Evolutionary conservation across 1,140 invertebrate genomes (phyloP).

Genomic region (Zaprionus davidi): DNA sequence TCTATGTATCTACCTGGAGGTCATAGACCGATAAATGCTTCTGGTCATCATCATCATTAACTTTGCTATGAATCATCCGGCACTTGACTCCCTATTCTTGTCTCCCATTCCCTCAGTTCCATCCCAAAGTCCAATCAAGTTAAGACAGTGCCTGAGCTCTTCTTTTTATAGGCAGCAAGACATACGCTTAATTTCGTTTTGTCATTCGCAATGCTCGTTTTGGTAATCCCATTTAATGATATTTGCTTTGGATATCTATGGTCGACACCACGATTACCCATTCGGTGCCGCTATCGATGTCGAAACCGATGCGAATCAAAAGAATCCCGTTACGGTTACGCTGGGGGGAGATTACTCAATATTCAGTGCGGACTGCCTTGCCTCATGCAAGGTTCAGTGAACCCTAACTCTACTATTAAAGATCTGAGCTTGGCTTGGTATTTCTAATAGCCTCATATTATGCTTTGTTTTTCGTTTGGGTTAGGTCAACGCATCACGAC

Average conservation of each 20-base stretch:
- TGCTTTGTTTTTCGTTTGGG: slow-evolving; percentile 71
- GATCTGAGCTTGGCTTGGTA: neutral
- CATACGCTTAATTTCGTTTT: slow-evolving; percentile 29
- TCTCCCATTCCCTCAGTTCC: neutral
- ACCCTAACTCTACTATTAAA: neutral
- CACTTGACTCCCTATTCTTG: slow-evolving; percentile 18
- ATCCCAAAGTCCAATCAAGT: slow-evolving; percentile 29
- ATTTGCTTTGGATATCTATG: slow-evolving; percentile 59
- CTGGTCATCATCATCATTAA: slow-evolving; percentile 76
- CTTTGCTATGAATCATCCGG: slow-evolving; percentile 46
- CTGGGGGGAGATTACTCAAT: slow-evolving; percentile 50
- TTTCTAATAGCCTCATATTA: slow-evolving; percentile 4
- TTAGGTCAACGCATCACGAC: slow-evolving; percentile 93
- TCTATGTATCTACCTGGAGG: slow-evolving; percentile 24
- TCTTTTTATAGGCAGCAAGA: slow-evolving; percentile 55
- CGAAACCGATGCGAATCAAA: slow-evolving; percentile 49
- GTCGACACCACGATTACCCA: slow-evolving; percentile 52
- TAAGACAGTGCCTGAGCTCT: slow-evolving; percentile 33
- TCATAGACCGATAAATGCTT: slow-evolving; percentile 74
- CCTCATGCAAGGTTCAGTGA: slow-evolving; percentile 47
- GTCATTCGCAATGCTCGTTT: slow-evolving; percentile 59
- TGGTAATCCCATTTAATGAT: slow-evolving; percentile 81
- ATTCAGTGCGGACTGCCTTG: slow-evolving; percentile 23
- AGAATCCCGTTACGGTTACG: slow-evolving; percentile 65
- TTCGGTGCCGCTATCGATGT: slow-evolving; percentile 37